Base-by-base conservation (phyloP, 2,888 invertebrate genomes). In the Orchesella flavescens region DNA sequence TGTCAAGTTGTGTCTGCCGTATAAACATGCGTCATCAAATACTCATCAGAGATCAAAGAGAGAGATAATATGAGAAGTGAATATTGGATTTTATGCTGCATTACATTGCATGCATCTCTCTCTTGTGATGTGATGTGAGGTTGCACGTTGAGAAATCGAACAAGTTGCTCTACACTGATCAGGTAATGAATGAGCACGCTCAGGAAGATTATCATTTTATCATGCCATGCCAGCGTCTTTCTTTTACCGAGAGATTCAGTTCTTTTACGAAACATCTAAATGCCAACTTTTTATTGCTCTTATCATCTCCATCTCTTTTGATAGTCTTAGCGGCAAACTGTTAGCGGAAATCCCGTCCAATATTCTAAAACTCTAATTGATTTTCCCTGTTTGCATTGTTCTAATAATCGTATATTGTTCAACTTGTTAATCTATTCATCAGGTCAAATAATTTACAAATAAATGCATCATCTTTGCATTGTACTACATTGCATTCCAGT, bases 181-280 rank as follows among this genome's bases (percentile, higher is more conserved):
- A 59, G 15, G 46, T 77, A 77, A 77, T 77, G 77, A 77, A 77
- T 77, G 69, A 77, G 69, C 77, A 77, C 77, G 77, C 34, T 77
- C 59, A 23, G n/a, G n/a, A n/a, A 43, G 69, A 69, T 77, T 77
- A 77, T 77, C 77, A n/a, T n/a, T n/a, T n/a, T n/a, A n/a, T n/a
- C n/a, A n/a, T n/a, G n/a, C n/a, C n/a, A 55, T 77, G 77, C 77
- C 46, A 77, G 61, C 46, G n/a, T n/a, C n/a, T n/a, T n/a, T n/a
- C n/a, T 77, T 57, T 13, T 3, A 15, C 76, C 24, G 49, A 59
- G 77, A 77, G 24, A 77, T 77, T 65, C 7, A 43, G 7, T 43
- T 65, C 65, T 65, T n/a, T 3, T 10, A 49, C 49, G 15, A 49
- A n/a, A 49, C 7, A 69, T 24, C 53, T 24, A 68, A 76, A 65